Conservation (phyloP, 2,888 invertebrate genomes). For the Catonia carolina region DNA sequence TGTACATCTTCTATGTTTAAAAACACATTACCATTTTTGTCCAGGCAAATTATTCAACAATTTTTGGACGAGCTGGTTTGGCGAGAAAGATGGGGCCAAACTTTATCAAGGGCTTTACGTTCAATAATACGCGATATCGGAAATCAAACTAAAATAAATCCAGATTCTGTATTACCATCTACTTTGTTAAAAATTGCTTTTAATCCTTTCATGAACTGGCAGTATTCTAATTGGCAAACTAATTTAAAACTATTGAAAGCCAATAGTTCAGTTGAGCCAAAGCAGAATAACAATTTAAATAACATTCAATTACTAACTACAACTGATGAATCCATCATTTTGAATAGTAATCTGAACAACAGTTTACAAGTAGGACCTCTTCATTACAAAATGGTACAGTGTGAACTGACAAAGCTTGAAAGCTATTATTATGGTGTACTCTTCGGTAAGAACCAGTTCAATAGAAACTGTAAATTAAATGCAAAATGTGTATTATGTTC, state of each 20-base stretch:
- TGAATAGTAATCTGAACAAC: too few relatives aligned
- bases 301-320: too few relatives aligned
- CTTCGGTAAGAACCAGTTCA: too few relatives aligned
- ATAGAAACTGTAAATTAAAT: too few relatives aligned
- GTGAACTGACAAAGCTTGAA: too few relatives aligned
- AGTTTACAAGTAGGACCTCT: too few relatives aligned
- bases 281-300: too few relatives aligned
- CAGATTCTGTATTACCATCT: slow-evolving; percentile 21
- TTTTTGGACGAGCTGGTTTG: slow-evolving; percentile 84
- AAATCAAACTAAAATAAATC: slow-evolving; percentile 65
- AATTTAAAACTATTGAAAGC: too few relatives aligned
- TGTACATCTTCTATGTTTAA: slow-evolving; percentile 88
- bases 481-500: slow-evolving; percentile 57
- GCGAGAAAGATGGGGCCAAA: slow-evolving; percentile 77
- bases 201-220: slow-evolving; percentile 64
- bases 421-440: too few relatives aligned
- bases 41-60: slow-evolving; percentile 81
- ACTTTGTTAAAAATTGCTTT: slow-evolving; percentile 47
- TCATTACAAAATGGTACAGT: too few relatives aligned
- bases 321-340: too few relatives aligned
- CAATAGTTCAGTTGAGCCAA: too few relatives aligned
- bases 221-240: slow-evolving; percentile 25
- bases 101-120: slow-evolving; percentile 71
- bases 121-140: slow-evolving; percentile 71
- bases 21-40: slow-evolving; percentile 73